Evolutionary conservation across 1,140 invertebrate species (phyloP), one percentile per base, ranked within the genome.

Genomic region (Nebria ingens): DNA sequence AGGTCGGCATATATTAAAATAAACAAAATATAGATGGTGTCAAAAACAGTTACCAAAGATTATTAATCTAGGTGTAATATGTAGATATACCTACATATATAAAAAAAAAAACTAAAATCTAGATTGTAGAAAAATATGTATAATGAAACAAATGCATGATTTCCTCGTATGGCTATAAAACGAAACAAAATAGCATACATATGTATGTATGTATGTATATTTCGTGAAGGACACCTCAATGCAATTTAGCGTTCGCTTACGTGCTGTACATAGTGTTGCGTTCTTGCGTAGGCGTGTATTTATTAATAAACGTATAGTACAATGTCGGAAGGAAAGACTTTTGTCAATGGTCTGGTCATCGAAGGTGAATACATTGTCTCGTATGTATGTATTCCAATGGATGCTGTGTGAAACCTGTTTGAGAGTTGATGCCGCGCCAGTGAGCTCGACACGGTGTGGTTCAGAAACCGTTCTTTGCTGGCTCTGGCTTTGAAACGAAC

Each of bases 151-250:
- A n/a, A n/a, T n/a, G n/a, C n/a, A n/a, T n/a, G n/a, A n/a, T 34
- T 34, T 34, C 25, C n/a, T 34, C 25, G 25, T 34, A 34, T 34
- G 6, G 25, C n/a, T 34, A 6, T 49, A 6, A 9, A 11, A 9
- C 13, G 13, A 6, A 15, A 6, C 4, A 11, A 9, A 49, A 9
- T 6, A 9, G 17, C 42, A 17, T 49, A 49, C 42, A 49, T 49
- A 49, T 49, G 19, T 49, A 49, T 49, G 13, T 49, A 49, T 49
- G 19, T 49, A 49, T 49, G 19, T 17, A 49, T 17, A 6, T 49
- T 9, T 49, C 17, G 17, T 34, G 25, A 34, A n/a, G 6, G 25
- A 9, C n/a, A 34, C 25, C 6, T 34, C n/a, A 34, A n/a, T n/a
- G n/a, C n/a, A n/a, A n/a, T n/a, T n/a, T n/a, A n/a, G n/a, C n/a